Base-by-base conservation (phyloP, 1,140 invertebrate genomes). In the Bemisia tabaci region DNA sequence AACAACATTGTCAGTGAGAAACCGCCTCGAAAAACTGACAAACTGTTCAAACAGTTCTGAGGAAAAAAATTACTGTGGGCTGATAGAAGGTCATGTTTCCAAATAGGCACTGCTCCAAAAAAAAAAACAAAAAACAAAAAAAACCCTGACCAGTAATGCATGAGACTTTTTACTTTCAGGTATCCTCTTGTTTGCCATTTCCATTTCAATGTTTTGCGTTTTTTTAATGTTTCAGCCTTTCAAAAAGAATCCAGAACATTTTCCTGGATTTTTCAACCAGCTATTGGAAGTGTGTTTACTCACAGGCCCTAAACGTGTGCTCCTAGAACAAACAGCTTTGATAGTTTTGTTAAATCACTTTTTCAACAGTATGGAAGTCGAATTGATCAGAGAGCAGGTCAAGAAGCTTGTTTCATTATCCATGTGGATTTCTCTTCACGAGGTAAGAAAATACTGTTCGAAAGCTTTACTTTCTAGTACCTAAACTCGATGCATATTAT, bases 331-430 rank as follows among this genome's bases (percentile, higher is more conserved):
- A 74, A 94, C 90, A 0, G 84, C 88, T 0, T 73, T 98, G 33
- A 80, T 98, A 2, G 83, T 96, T 12, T 97, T 98, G 76, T 78
- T 99, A 0, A 95, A 95, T 76, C 94, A 98, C 76, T 94, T 94
- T 75, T 97, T 98, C 70, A 97, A 96, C 73, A 97, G 93, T 71
- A 91, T 97, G 89, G 95, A 98, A 81, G 88, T 97, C 24, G 89
- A 90, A 70, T 75, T 99, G 11, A 93, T 98, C 60, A 78, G 96
- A 39, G 90, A 95, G 72, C 91, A 96, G 79, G 88, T 96, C 1
- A 95, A 96, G 75, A 82, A 87, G 69, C 79, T 98, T 23, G 92
- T 98, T 0, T 97, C 94, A 0, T 81, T 98, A 0, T 88, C 93
- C 5, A 96, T 95, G 81, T 98, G 96, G 95, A 83, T 86, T 23